Conservation (phyloP, 2,888 invertebrate species). For the Callyntrura guangdongensis region DNA sequence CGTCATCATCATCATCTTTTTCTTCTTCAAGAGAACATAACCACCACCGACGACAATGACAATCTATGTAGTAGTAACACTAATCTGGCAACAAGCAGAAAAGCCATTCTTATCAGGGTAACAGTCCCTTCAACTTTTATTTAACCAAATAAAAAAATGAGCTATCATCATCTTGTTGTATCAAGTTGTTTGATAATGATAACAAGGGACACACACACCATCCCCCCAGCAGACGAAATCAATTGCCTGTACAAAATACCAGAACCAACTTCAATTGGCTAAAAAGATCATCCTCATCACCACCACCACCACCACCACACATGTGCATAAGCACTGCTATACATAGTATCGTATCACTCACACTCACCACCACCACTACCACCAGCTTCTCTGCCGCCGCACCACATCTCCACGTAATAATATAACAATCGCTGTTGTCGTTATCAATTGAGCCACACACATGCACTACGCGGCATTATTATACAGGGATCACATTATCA, state of each 20-base stretch:
- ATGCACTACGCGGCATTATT: constrained; percentile 31
- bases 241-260: constrained; percentile 62
- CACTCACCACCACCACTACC: background rate
- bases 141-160: constrained; percentile 46
- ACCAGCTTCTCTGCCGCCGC: too few relatives aligned
- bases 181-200: constrained; percentile 69
- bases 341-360: constrained; percentile 14
- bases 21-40: background rate
- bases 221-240: constrained; percentile 52
- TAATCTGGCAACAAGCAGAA: background rate
- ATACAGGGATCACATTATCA: constrained; percentile 45
- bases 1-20: background rate
- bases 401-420: constrained; percentile 39
- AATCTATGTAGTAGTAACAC: background rate
- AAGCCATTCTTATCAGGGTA: constrained; percentile 22
- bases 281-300: constrained; percentile 55
- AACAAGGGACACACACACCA: constrained; percentile 70
- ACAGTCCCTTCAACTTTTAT: constrained; percentile 28
- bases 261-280: constrained; percentile 72
- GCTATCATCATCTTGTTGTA: constrained; percentile 36
- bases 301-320: constrained; percentile 43
- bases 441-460: constrained; percentile 79
- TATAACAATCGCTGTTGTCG: constrained; percentile 52
- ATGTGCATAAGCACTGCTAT: background rate
- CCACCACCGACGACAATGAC: constrained; percentile 2